Percentiles rank a stretch among this genome's conserved stretches.
Evolutionary conservation across 1,140 invertebrate genomes (phyloP).

Genomic region (Ericerus pela): DNA sequence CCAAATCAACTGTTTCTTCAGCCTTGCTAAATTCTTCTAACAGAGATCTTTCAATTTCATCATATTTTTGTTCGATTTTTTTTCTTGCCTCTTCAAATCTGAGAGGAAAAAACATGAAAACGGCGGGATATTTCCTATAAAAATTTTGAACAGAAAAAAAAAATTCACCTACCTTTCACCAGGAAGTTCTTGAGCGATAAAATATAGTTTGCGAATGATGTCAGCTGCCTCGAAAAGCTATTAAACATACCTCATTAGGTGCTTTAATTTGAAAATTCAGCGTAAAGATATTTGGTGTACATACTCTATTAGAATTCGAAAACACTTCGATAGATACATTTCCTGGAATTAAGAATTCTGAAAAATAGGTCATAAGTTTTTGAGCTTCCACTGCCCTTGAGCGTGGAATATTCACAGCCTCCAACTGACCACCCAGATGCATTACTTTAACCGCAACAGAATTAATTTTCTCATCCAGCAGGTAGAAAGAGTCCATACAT

Average conservation of each 20-base stretch:
- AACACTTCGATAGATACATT: conserved; percentile 74
- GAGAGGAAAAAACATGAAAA: too few relatives aligned
- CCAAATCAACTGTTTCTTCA: conserved; percentile 64
- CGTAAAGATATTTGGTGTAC: neutral
- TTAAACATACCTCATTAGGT: neutral
- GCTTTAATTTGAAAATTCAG: neutral
- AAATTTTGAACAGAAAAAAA: too few relatives aligned
- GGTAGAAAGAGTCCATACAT: conserved; percentile 75
- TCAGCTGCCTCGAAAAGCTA: conserved; percentile 92
- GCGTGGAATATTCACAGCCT: conserved; percentile 88
- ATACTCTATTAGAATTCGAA: conserved; percentile 42
- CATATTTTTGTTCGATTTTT: conserved; percentile 86
- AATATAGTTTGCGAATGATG: conserved; percentile 91
- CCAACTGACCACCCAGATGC: conserved; percentile 91
- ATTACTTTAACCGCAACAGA: conserved; percentile 93
- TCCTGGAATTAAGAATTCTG: conserved; percentile 76
- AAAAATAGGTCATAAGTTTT: conserved; percentile 85
- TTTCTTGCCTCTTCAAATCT: conserved; percentile 76
- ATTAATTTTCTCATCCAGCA: conserved; percentile 89
- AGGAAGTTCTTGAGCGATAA: conserved; percentile 66
- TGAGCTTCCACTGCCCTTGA: conserved; percentile 87
- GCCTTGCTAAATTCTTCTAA: conserved; percentile 91
- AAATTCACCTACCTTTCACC: conserved; percentile 2
- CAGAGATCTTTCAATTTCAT: conserved; percentile 79
- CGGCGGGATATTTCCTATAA: too few relatives aligned